phyloP scores from a whole-genome alignment of 2,888 invertebrate genomes.

The Lasioglossum leucozonium region DNA sequence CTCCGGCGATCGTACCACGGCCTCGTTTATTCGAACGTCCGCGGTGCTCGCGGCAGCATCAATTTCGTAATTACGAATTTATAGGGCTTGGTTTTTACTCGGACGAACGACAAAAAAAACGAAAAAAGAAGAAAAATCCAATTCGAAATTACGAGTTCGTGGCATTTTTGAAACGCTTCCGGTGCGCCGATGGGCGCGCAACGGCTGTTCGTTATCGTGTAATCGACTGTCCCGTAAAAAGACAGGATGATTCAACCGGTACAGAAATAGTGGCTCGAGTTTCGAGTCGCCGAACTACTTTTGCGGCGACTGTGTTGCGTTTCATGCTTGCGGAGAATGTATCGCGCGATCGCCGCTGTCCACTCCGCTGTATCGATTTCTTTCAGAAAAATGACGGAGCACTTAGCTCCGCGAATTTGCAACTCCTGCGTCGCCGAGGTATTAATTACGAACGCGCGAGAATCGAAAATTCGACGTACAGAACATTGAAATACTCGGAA shows the following conservation, averaged over 20 bases:
- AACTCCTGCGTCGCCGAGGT: neutral
- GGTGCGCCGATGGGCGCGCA: neutral
- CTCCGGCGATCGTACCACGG: neutral
- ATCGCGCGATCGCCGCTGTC: neutral
- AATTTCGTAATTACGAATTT: conserved; percentile 34
- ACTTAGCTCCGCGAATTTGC: neutral
- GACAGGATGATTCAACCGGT: conserved; percentile 1
- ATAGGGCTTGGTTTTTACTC: neutral
- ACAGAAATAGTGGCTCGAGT: conserved; percentile 13
- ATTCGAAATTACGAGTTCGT: neutral
- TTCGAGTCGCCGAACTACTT: neutral
- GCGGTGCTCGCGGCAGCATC: neutral
- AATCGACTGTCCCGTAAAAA: neutral
- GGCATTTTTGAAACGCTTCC: neutral
- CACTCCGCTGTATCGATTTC: conserved; percentile 1
- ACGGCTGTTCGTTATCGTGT: neutral
- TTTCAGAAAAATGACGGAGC: neutral
- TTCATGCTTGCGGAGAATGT: neutral
- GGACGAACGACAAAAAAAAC: neutral
- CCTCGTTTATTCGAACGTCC: conserved; percentile 1
- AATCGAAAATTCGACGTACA: neutral
- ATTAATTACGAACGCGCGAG: neutral
- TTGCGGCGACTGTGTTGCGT: conserved; percentile 1
- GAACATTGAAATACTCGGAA: neutral
- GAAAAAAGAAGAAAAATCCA: too few relatives aligned